Conservation (phyloP, 1,140 invertebrate genomes). For the Scaptomyza montana region DNA sequence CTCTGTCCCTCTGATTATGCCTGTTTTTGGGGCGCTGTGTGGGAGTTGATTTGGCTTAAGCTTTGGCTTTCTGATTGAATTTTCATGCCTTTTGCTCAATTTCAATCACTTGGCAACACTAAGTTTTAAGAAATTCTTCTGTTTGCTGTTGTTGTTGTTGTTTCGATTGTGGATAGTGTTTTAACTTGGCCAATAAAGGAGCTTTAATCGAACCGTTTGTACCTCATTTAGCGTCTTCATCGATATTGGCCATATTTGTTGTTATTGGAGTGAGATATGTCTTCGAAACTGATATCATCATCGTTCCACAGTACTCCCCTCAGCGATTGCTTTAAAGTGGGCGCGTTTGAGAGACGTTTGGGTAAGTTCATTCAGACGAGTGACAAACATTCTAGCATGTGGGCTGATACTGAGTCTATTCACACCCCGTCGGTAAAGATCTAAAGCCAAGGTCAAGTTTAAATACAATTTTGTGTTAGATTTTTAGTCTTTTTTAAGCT, state of each 20-base stretch:
- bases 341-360: conserved; percentile 80
- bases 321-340: conserved; percentile 80
- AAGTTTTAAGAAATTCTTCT: neutral
- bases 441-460: conserved; percentile 34
- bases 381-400: conserved; percentile 9
- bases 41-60: conserved; percentile 53
- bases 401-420: conserved; percentile 2
- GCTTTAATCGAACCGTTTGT: conserved; percentile 42
- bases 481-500: no score
- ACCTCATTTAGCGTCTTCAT: conserved; percentile 46
- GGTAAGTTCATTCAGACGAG: conserved; percentile 62
- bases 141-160: conserved; percentile 19
- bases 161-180: conserved; percentile 30
- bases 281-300: conserved; percentile 82
- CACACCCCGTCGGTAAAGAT: conserved; percentile 20
- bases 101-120: conserved; percentile 60
- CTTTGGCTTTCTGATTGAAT: conserved; percentile 59
- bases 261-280: conserved; percentile 60
- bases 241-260: conserved; percentile 70
- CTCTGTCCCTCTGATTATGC: conserved; percentile 38
- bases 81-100: conserved; percentile 59
- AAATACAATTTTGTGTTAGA: neutral
- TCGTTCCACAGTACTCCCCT: conserved; percentile 80
- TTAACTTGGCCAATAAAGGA: conserved; percentile 30
- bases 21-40: conserved; percentile 59